phyloP scores from a whole-genome alignment of 2,113 vertebrate species.

The Trichomycterus rosablanca region DNA sequence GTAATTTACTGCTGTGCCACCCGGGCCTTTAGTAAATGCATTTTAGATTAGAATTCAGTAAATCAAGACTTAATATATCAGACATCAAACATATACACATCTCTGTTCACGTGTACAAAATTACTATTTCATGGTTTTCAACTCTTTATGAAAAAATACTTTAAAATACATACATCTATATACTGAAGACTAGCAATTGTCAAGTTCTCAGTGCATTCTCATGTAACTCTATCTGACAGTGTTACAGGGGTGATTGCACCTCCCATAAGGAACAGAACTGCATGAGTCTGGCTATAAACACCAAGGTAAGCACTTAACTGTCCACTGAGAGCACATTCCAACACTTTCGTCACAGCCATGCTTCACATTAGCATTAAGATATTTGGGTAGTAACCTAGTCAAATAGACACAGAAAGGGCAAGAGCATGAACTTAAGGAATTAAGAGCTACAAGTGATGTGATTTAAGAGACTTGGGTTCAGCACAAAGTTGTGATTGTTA shows the following conservation, averaged over 20 bases:
- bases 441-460: slow-evolving; percentile 41
- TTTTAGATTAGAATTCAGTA: too few species aligned
- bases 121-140: too few species aligned
- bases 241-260: slow-evolving; percentile 62
- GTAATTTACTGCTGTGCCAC: too few species aligned
- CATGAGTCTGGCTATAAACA: slow-evolving; percentile 65
- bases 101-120: too few species aligned
- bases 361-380: slow-evolving; percentile 55
- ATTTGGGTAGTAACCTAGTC: slow-evolving; percentile 49
- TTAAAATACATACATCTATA: background rate
- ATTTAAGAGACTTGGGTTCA: too few species aligned
- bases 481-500: slow-evolving; percentile 27
- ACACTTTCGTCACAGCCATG: slow-evolving; percentile 74
- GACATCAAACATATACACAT: too few species aligned
- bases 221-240: slow-evolving; percentile 65
- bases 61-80: too few species aligned
- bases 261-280: slow-evolving; percentile 66
- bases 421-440: slow-evolving; percentile 47
- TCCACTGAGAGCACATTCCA: slow-evolving; percentile 69
- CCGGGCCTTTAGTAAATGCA: too few species aligned
- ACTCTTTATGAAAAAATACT: too few species aligned
- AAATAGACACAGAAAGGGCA: slow-evolving; percentile 44
- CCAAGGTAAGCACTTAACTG: slow-evolving; percentile 63
- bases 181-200: background rate
- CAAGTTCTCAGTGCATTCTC: slow-evolving; percentile 47